Evolutionary conservation across 2,113 vertebrate genomes (phyloP), one percentile per base, ranked within the genome.

Genomic region (Ivindomyrus marchei): DNA sequence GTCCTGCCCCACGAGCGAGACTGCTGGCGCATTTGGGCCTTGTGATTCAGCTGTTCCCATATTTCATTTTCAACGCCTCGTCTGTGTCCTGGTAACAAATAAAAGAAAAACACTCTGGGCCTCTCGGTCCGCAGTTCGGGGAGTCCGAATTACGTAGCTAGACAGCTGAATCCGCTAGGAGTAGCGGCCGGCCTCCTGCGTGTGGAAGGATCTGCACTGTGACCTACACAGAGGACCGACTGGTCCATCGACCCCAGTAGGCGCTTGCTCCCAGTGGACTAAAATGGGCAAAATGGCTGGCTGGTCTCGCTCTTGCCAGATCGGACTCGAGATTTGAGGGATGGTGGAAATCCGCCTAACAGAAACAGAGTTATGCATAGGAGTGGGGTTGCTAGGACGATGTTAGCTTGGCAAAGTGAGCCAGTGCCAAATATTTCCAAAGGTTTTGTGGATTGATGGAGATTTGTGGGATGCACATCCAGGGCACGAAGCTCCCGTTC

Each of bases 251-350:
- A 10, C 31, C 70, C 31, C 9, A 5, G 70, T 7, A n/a, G 70
- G n/a, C 1, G 24, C 19, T 66, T 27, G 93, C 93, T 88, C 88
- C 90, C 89, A 89, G n/a, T 46, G 90, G 91, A 93, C 94, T 91
- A 92, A 93, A 17, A 39, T 46, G 13, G 90, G 92, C 91, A 91
- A 92, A 93, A 93, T 84, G 90, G 91, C 94, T 92, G 93, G 91
- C 92, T 93, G 89, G 86, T 92, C 91, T 93, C 62, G 39, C 93
- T 93, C 92, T 91, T 89, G 87, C 90, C 90, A 91, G 91, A 89
- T 92, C 91, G 84, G 87, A 92, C 92, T 90, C 53, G 89, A 31
- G 62, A 93, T 93, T 90, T 92, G 47, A 49, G 27, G 47, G 21
- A 47, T 47, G 88, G 42, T 70, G 45, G 56, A 62, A 46, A 88